Evolutionary conservation across 2,888 invertebrate genomes (phyloP), one percentile per base, ranked within the genome.

Genomic region (Ectropis crepuscularia): DNA sequence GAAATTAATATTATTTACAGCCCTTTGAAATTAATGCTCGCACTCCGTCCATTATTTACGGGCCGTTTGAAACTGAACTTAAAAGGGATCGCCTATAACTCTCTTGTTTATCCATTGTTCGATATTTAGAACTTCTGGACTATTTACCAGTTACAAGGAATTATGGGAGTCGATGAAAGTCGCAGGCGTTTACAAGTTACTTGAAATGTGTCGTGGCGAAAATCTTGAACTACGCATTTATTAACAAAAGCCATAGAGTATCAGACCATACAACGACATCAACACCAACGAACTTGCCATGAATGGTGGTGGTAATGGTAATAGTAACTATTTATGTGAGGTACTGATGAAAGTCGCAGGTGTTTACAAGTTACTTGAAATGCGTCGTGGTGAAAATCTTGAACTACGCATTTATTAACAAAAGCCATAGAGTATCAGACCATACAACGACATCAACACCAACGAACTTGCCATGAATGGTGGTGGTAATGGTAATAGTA

Each of bases 1-100:
- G 46, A 57, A 50, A 57, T 64, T 64, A 55, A 55, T 59, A 63
- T 45, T 54, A 51, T 57, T 61, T 60, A 57, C 64, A 53, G 11
- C 53, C 43, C 36, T 48, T 60, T 45, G 43, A 43, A 59, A 60
- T 64, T 51, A 55, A 61, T 61, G 45, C 28, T n/a, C 46, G 37
- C 36, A 37, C 53, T 39, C 9, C 39, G 36, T 47, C 37, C 48
- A 60, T 60, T 64, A 57, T 50, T 55, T 51, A 55, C 45, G 16
- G 39, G 28, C 54, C 16, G 45, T 36, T 54, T 49, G 36, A 50
- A 63, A 8, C 16, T 38, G 46, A 47, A 49, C 57, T 53, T 48
- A 10, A 48, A 57, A 47, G 48, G 48, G 28, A 37, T 28, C 5
- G 48, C 36, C 10, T 28, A 58, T 46, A 38, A 46, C 8, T 36